Evolutionary conservation across 2,797 vertebrate species (phyloP), one percentile per base, ranked within the genome.

Genomic region (Diceros bicornis): DNA sequence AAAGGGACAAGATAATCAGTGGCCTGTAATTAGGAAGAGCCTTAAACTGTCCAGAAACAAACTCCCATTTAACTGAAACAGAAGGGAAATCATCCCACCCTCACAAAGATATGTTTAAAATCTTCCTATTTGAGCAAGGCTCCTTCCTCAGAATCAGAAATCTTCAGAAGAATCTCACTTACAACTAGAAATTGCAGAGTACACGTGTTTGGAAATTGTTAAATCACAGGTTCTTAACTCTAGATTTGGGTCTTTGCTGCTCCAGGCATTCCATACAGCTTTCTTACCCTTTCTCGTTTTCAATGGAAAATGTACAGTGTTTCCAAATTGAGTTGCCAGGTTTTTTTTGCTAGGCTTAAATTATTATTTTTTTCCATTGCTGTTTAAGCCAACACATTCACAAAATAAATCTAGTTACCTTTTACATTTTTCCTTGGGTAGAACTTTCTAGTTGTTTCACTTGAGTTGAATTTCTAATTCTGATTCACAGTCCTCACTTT

Each of bases 281-380:
- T 91, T 92, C 44, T 92, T 44, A 81, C 47, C 32, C 37, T 66
- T 85, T 71, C 27, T 93, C 29, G 41, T 62, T 95, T 96, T 62
- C 13, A 47, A 94, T 96, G 17, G 52, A 13, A 61, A 89, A 27
- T n/a, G 18, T 13, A 37, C 41, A 23, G 0, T 78, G 64, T 95
- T 93, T 77, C 41, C 68, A 96, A 10, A 55, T 55, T 75, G 23
- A 47, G 13, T 81, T 88, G 87, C 17, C 27, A 77, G 69, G 6
- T 29, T 32, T 37, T 86, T 50, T 89, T 68, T 91, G 29, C 25
- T 50, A 81, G 27, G 62, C 55, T 89, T 93, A 61, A 90, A 81
- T 59, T 59, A 72, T 50, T 59, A 47, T 74, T 79, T 89, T 37
- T 91, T 52, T 7, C 16, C 17, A 37, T 84, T 83, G 32, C 41